Base-by-base conservation (phyloP, 2,888 invertebrate species). In the Dysmachus trigonus region DNA sequence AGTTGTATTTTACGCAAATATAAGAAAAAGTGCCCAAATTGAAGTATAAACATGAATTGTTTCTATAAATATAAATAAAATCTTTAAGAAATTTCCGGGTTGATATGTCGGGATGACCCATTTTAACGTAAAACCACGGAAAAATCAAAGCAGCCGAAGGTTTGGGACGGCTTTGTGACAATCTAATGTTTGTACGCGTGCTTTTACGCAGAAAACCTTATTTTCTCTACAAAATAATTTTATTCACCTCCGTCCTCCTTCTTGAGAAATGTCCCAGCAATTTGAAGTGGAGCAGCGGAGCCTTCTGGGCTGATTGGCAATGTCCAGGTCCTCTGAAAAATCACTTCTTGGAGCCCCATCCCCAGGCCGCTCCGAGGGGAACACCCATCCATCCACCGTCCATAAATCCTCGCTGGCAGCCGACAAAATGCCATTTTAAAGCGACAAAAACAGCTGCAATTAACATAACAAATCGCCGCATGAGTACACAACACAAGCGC, bases 381-480 rank as follows among this genome's bases (percentile, higher is more conserved):
- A 33, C 73, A 73, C 33, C 15, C 73, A 73, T 33, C 41, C 47
- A 82, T 22, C 81, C 13, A 83, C 18, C 83, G 27, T 22, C 76
- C 27, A 77, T 85, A 85, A 85, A 85, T 85, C 71, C 38, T 38
- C 15, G n/a, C 76, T 53, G 76, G 62, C 77, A 51, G 86, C 15
- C 72, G 86, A 86, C 77, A 72, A 77, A 87, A 85, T 85, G 81
- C 33, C 18, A 10, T 71, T 82, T 71, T 51, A 73, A 74, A 85
- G 85, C 85, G 86, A 86, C 86, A 87, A 87, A 87, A 87, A 87
- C 86, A 77, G 10, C 38, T 53, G 85, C 87, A 86, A 87, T 87
- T 87, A 87, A 87, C 87, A 86, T 86, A 86, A 87, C 85, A 86
- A 87, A 87, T 86, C 74, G 87, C 74, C 73, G 72, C 72, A 79